These are phyloP conservation scores for Noctua comes DNA, from an alignment of 2,888 invertebrate species.

Conservation along the genomic window DNA sequence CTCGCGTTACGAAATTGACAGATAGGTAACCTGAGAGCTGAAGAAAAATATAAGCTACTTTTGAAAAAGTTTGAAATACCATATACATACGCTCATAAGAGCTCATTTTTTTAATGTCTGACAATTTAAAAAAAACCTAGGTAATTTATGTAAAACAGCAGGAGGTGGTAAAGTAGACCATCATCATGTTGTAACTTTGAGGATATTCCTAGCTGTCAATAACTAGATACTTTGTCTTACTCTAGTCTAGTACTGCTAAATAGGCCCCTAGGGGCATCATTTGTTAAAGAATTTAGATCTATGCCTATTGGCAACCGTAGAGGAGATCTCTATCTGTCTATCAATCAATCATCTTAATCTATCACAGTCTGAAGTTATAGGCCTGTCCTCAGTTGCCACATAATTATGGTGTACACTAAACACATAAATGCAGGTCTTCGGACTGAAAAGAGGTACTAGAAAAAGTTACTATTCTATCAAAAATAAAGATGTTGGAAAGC, in stretches of 20 bases:
- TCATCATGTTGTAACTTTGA: not conserved
- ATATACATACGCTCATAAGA: too few relatives aligned
- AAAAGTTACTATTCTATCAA: not conserved
- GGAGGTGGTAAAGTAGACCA: too few relatives aligned
- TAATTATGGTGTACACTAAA: not conserved
- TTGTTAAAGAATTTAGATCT: constrained; percentile 19
- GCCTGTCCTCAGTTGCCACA: not conserved
- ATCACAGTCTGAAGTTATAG: not conserved
- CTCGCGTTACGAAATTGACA: not conserved
- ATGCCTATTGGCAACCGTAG: constrained; percentile 14
- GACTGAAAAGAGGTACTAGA: not conserved
- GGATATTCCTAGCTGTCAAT: not conserved
- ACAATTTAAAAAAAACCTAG: too few relatives aligned
- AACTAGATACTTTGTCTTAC: constrained; percentile 7
- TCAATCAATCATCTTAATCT: constrained; percentile 24
- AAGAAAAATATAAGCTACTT: not conserved
- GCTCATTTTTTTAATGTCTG: too few relatives aligned
- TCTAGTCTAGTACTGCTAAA: not conserved
- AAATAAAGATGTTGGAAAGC: not conserved
- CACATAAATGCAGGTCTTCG: not conserved
- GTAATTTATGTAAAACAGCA: too few relatives aligned
- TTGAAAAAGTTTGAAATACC: too few relatives aligned
- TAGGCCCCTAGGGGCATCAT: constrained; percentile 17
- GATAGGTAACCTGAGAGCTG: not conserved
- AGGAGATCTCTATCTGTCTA: constrained; percentile 23